Evolutionary conservation across 2,113 vertebrate genomes (phyloP).

Genomic region (Dipodomys merriami): DNA sequence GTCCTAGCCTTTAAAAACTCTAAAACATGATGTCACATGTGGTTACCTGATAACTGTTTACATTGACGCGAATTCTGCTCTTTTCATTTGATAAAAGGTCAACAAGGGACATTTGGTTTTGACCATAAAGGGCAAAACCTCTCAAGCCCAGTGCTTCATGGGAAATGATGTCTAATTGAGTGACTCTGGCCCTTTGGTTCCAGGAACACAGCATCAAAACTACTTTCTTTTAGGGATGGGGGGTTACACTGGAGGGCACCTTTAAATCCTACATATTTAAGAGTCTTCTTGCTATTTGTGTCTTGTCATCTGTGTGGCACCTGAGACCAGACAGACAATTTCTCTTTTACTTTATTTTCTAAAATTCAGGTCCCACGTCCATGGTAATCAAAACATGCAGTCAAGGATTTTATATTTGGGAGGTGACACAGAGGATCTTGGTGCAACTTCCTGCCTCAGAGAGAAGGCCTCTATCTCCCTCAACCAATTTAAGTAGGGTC

Average conservation of each 20-base stretch:
- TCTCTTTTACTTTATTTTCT: no score
- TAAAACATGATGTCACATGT: background rate
- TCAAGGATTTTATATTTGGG: no score
- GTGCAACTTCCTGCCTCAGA: background rate
- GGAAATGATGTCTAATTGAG: background rate
- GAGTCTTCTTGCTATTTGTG: background rate
- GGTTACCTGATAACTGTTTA: constrained; percentile 18
- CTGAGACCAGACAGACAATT: no score
- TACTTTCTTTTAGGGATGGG: background rate
- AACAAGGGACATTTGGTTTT: constrained; percentile 17
- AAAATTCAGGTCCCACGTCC: no score
- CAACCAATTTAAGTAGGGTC: background rate
- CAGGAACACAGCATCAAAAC: background rate
- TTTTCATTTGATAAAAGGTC: constrained; percentile 22
- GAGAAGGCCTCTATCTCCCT: background rate
- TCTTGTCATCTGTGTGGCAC: background rate
- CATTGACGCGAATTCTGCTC: background rate
- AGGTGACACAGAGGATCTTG: no score
- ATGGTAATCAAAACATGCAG: no score
- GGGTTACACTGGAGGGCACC: background rate
- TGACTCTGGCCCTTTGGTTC: background rate
- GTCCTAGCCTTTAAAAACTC: background rate
- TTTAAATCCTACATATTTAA: background rate
- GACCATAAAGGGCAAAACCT: background rate
- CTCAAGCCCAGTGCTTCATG: background rate